Evolutionary conservation across 2,113 vertebrate species (phyloP).

Genomic region (Chionodraco myersi): DNA sequence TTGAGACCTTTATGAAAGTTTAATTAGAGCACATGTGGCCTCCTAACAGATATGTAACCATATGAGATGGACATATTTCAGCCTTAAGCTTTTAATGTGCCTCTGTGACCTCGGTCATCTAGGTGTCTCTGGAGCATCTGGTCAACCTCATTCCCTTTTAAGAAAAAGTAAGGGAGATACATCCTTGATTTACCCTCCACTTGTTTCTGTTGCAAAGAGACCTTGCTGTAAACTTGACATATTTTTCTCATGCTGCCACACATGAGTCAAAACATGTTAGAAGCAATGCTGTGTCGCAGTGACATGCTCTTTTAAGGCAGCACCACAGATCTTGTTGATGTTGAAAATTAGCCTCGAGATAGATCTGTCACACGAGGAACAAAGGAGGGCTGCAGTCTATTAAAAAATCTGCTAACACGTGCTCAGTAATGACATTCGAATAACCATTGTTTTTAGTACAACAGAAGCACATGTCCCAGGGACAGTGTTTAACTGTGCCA

Average conservation of each 20-base stretch:
- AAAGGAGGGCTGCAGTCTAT: not conserved
- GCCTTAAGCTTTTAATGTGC: not conserved
- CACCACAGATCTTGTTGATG: not conserved
- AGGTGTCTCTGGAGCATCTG: conserved; percentile 3
- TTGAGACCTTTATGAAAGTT: not conserved
- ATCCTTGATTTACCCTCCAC: not conserved
- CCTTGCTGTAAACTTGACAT: not conserved
- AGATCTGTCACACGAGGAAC: not conserved
- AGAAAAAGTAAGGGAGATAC: conserved; percentile 5
- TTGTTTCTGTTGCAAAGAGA: not conserved
- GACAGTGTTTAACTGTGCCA: not conserved
- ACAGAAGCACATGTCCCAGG: not conserved
- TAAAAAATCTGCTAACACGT: not conserved
- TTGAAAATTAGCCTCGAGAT: not conserved
- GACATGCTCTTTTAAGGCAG: not conserved
- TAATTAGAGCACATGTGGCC: not conserved
- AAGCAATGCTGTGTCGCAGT: not conserved
- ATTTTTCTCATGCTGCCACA: not conserved
- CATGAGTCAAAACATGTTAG: not conserved
- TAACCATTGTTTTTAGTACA: not conserved
- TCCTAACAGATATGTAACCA: conserved; percentile 1
- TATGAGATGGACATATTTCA: conserved; percentile 1
- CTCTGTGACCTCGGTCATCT: conserved; percentile 18
- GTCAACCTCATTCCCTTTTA: conserved; percentile 32
- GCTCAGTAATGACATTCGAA: not conserved